Evolutionary conservation across 2,888 invertebrate species (phyloP), one percentile per base, ranked within the genome.

Genomic region (Tuberolachnus salignus): DNA sequence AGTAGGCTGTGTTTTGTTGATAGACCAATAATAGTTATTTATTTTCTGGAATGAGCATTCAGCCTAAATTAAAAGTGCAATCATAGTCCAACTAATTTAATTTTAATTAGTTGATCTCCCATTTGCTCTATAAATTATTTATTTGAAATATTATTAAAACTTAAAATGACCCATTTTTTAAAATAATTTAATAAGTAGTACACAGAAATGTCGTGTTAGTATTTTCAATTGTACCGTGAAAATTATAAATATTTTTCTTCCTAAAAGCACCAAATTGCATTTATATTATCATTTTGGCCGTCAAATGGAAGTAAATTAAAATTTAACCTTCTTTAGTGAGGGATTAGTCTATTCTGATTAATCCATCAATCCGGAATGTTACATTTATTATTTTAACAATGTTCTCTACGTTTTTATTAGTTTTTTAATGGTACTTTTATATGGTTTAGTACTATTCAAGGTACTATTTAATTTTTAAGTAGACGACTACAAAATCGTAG

Each of bases 231-330:
- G n/a, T n/a, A n/a, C n/a, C n/a, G n/a, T n/a, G n/a, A n/a, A n/a
- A 49, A 14, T 21, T 21, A n/a, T 55, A 21, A 13, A 21, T 21
- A 9, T 13, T 11, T n/a, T 75, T 75, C 74, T 75, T 75, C 75
- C 75, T 75, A 75, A 75, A 75, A 75, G 75, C 75, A 75, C 75
- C 66, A 75, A 57, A 66, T 66, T 66, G 46, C 64, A 46, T 21
- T 66, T 57, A 1, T 44, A 55, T 66, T 57, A 42, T 66, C 16
- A 44, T 75, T 66, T 75, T 75, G 75, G 75, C 57, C 66, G 75
- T 75, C 75, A 75, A 75, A 11, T 75, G 75, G 75, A 75, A 75
- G 75, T 57, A 75, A 66, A 75, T 64, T 10, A 46, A 75, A 75
- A 23, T 51, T 26, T 44, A 19, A 66, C 74, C 19, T 75, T 75